These are phyloP conservation scores for Cyanoramphus novaezelandiae DNA, from an alignment of 2,113 vertebrate genomes.

Conservation along the genomic window DNA sequence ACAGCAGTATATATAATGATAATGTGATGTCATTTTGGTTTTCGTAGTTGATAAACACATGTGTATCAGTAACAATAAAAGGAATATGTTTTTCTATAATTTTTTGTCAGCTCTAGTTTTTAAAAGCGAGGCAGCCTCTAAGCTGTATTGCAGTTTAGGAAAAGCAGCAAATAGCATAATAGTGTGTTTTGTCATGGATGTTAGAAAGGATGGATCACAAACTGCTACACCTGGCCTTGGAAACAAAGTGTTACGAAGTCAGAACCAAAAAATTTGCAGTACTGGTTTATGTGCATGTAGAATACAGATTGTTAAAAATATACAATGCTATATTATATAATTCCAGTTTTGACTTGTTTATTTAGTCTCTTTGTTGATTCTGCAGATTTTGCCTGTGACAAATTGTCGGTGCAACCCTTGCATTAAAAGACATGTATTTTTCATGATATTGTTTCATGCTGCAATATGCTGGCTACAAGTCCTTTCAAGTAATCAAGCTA, in stretches of 20 bases:
- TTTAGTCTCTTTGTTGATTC: slow-evolving; percentile 74
- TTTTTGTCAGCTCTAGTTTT: slow-evolving; percentile 48
- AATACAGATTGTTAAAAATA: slow-evolving; percentile 63
- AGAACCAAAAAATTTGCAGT: slow-evolving; percentile 53
- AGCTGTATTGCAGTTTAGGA: slow-evolving; percentile 4
- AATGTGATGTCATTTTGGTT: slow-evolving; percentile 41
- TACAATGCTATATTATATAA: slow-evolving; percentile 51
- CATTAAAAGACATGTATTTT: slow-evolving; percentile 79
- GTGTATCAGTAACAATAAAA: slow-evolving; percentile 30
- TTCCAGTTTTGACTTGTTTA: slow-evolving; percentile 70
- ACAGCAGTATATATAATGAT: slow-evolving; percentile 19
- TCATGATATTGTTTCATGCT: slow-evolving; percentile 71
- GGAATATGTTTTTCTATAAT: background rate
- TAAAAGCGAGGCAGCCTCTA: slow-evolving; percentile 30
- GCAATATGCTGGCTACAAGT: slow-evolving; percentile 58
- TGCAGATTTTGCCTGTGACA: slow-evolving; percentile 71
- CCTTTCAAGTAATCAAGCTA: slow-evolving; percentile 78
- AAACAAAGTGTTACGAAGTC: slow-evolving; percentile 54
- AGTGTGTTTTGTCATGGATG: slow-evolving; percentile 29
- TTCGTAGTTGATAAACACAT: slow-evolving; percentile 29
- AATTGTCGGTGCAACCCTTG: slow-evolving; percentile 65
- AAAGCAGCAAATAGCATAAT: slow-evolving; percentile 51
- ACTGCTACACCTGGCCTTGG: slow-evolving; percentile 30
- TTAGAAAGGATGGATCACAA: slow-evolving; percentile 52
- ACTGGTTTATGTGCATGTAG: slow-evolving; percentile 56